These are phyloP conservation scores for Oscheius sp. DNA, from an alignment of 1,140 invertebrate genomes.

Conservation along the genomic window DNA sequence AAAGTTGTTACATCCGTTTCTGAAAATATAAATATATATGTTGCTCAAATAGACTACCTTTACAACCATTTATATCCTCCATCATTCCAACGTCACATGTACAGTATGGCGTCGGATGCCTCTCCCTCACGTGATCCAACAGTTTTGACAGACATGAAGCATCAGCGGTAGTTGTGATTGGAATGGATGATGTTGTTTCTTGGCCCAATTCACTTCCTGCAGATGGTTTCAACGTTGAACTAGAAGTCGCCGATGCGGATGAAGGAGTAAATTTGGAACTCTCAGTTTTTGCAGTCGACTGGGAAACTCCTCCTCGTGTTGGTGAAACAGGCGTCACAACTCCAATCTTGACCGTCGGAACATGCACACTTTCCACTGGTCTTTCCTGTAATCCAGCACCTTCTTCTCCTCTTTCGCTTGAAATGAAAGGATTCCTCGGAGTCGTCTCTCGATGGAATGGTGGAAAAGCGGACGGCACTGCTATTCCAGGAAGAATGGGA, in stretches of 20 bases:
- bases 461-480: neutral
- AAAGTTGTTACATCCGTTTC: neutral
- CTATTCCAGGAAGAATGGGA: neutral
- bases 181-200: neutral
- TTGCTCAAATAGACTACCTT: neutral
- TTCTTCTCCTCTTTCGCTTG: neutral
- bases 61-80: neutral
- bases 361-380: too few relatives aligned
- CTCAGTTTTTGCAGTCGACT: neutral
- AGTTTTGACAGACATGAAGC: neutral
- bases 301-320: neutral
- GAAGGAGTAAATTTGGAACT: neutral
- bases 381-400: neutral
- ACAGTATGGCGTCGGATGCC: neutral
- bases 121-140: neutral
- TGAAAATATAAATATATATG: neutral
- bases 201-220: too few relatives aligned
- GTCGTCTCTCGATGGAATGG: neutral
- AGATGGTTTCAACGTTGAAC: too few relatives aligned
- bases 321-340: neutral
- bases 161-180: neutral
- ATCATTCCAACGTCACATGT: neutral
- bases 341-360: neutral
- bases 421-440: neutral
- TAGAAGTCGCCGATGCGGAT: neutral